These are phyloP conservation scores for Drosophila meridiana DNA, from an alignment of 2,888 invertebrate genomes.

Conservation along the genomic window DNA sequence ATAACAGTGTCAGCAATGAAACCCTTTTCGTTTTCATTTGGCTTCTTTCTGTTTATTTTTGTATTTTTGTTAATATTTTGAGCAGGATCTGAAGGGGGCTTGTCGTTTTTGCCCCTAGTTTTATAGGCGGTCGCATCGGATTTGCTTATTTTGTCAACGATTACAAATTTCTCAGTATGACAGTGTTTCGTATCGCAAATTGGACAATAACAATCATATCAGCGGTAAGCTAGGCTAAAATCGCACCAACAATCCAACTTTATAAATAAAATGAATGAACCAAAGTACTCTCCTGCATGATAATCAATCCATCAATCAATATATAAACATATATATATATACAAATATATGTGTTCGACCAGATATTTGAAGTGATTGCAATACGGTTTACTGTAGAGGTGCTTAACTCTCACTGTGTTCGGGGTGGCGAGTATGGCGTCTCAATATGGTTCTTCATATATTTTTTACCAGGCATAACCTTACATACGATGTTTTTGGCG, in stretches of 20 bases:
- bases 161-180: slow-evolving; percentile 52
- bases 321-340: not conserved
- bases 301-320: not conserved
- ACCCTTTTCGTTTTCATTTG: slow-evolving; percentile 38
- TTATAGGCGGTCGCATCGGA: slow-evolving; percentile 18
- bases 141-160: slow-evolving; percentile 61
- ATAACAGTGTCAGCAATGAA: slow-evolving; percentile 46
- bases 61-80: not conserved
- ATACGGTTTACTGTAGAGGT: slow-evolving; percentile 30
- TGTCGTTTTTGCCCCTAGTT: not conserved
- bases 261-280: not conserved
- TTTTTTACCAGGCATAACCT: slow-evolving; percentile 50
- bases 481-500: slow-evolving; percentile 38
- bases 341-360: not conserved
- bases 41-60: slow-evolving; percentile 14
- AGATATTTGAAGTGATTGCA: slow-evolving; percentile 55
- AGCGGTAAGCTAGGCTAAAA: slow-evolving; percentile 50
- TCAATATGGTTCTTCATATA: slow-evolving; percentile 43
- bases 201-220: slow-evolving; percentile 39
- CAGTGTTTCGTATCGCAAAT: slow-evolving; percentile 55
- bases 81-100: slow-evolving; percentile 1
- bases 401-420: slow-evolving; percentile 51
- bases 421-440: slow-evolving; percentile 51
- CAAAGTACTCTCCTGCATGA: not conserved
- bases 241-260: not conserved